Evolutionary conservation across 2,113 vertebrate species (phyloP), one percentile per base, ranked within the genome.

Genomic region (Tenebrosternarchus preto): DNA sequence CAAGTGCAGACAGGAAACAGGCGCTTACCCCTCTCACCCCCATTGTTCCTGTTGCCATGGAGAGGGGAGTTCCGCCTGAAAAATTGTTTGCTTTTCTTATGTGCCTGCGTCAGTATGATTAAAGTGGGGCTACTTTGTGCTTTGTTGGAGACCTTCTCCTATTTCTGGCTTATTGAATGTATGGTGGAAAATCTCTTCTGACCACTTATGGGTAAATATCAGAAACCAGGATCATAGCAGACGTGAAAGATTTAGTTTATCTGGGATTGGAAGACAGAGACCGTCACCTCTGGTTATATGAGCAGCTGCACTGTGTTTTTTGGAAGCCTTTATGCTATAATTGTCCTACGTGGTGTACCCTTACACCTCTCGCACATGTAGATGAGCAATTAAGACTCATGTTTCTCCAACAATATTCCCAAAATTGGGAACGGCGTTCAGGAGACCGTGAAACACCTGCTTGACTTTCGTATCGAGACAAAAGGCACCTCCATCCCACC

Each of bases 31-130:
- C 43, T 50, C 53, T 87, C 78, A 84, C 86, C 82, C 33, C 8
- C 67, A 85, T 87, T 87, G 84, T 87, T 87, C 75, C 76, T 24
- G 63, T 80, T 77, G 72, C 50, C n/a, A 76, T 76, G 78, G 64
- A 6, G 6, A 29, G 53, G 67, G 77, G 55, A 60, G 60, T 20
- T 60, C 77, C 31, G 46, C 31, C 11, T 53, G n/a, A n/a, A 25
- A 46, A 77, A 33, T 20, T 11, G 8, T 43, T 29, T 22, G 4
- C n/a, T 66, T 31, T 31, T 50, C 43, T 50, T 50, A 22, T n/a
- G 22, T 31, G 29, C 43, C 4, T 67, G 17, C 11, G 1, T 68
- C 9, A 25, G 1, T 15, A 50, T 24, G 67, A 24, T 24, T 22
- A 19, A 43, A 46, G 39, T 6, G 1, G 5, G 39, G 15, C 43